phyloP scores from a whole-genome alignment of 2,113 vertebrate genomes.

The Recurvirostra avosetta region DNA sequence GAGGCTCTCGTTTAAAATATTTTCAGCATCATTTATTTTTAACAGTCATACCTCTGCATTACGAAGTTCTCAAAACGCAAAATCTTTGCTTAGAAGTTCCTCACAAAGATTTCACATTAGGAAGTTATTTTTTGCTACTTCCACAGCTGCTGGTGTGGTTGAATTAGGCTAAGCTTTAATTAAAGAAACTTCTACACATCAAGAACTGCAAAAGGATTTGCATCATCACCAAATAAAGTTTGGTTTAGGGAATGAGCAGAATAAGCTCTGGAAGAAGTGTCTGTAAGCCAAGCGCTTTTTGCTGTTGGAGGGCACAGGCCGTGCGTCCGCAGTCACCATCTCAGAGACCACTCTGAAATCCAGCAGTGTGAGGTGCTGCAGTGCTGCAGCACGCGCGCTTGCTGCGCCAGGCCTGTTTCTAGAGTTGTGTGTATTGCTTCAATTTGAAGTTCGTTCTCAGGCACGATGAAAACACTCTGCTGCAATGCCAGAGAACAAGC shows the following conservation, averaged over 20 bases:
- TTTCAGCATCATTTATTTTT: not conserved
- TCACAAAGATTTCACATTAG: not conserved
- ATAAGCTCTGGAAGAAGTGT: not conserved
- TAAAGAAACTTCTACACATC: not conserved
- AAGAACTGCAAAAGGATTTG: not conserved
- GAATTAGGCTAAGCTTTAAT: not conserved
- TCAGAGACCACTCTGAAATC: not conserved
- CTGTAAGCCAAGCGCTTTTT: not conserved
- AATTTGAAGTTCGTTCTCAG: not conserved
- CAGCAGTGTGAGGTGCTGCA: accelerated
- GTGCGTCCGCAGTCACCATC: not conserved
- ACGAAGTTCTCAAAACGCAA: not conserved
- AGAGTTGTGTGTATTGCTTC: accelerated
- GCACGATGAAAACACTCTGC: not conserved
- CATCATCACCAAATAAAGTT: not conserved
- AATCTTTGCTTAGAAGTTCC: not conserved
- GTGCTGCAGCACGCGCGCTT: accelerated
- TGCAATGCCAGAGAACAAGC: not conserved
- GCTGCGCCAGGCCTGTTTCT: accelerated
- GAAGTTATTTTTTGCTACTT: not conserved
- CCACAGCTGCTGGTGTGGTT: not conserved
- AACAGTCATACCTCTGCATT: not conserved
- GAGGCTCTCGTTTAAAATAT: not conserved
- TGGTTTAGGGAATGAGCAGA: not conserved
- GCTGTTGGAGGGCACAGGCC: not conserved